Evolutionary conservation across 2,888 invertebrate species (phyloP), one percentile per base, ranked within the genome.

Genomic region (Drosophila recens): DNA sequence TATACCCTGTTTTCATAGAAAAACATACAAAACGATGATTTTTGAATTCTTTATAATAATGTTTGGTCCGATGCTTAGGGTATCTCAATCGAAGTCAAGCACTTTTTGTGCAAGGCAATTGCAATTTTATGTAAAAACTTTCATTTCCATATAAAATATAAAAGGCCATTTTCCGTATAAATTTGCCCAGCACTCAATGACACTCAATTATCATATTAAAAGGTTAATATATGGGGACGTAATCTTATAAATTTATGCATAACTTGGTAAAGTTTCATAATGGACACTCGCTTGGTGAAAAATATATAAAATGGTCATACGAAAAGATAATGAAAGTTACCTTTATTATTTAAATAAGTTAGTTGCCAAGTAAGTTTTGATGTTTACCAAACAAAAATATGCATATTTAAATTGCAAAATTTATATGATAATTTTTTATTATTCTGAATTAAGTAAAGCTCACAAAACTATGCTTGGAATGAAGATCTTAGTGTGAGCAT

Each of bases 171-270:
- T 57, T 6, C 0, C 0, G n/a, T 1, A 57, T 57, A 53, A 33
- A 63, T 58, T 51, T 51, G 10, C 1, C 4, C 17, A 36, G n/a
- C 20, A 4, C 13, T n/a, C 45, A 42, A 15, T 58, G 52, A n/a
- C 53, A 20, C 33, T 36, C 42, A 68, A 66, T 68, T 72, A 72
- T 40, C 51, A 65, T 68, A 40, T 59, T 45, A 59, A 73, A 64
- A 56, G 34, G 40, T 27, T 45, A 62, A n/a, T 20, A 20, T 49
- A 27, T 42, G 15, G 23, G 15, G 8, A 43, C 52, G 66, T 58
- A 64, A 77, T 70, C 53, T 66, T 13, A 45, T 49, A 23, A 74
- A 80, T 65, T 68, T 68, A 77, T 80, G 70, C 66, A 54, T 52
- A 72, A 45, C 23, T 62, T 46, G 42, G n/a, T 10, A 15, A 46